These are phyloP conservation scores for Orius laevigatus DNA, from an alignment of 1,140 invertebrate species.

Conservation along the genomic window DNA sequence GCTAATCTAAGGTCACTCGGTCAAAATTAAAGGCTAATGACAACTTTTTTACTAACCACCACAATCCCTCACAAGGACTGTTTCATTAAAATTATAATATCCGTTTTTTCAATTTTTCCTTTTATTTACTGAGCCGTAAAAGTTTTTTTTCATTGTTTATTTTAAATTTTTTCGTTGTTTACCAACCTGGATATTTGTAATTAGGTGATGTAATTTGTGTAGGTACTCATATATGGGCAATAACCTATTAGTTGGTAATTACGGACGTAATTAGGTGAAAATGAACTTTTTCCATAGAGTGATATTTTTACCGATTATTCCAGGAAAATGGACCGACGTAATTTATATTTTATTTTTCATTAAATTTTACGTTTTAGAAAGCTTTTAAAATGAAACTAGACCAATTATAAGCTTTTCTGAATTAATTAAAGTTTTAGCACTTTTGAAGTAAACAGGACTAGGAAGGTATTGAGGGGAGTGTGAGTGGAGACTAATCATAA, in stretches of 20 bases:
- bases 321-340: not conserved
- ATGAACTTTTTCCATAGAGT: not conserved
- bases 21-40: not conserved
- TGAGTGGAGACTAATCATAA: too few relatives aligned
- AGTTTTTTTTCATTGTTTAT: too few relatives aligned
- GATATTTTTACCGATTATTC: not conserved
- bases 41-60: not conserved
- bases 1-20: not conserved
- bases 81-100: too few relatives aligned
- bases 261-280: not conserved
- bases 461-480: too few relatives aligned
- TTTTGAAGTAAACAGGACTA: too few relatives aligned
- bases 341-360: slow-evolving; percentile 1
- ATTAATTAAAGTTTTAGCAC: not conserved
- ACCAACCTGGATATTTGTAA: not conserved
- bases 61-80: not conserved
- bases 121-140: too few relatives aligned
- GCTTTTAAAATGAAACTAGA: not conserved
- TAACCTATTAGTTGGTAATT: not conserved
- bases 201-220: not conserved
- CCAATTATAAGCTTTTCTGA: not conserved
- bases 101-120: not conserved
- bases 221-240: not conserved
- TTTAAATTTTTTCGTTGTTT: not conserved
- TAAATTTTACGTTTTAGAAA: not conserved